Base-by-base conservation (phyloP, 2,888 invertebrate genomes). In the Minunthozetes semirufus region DNA sequence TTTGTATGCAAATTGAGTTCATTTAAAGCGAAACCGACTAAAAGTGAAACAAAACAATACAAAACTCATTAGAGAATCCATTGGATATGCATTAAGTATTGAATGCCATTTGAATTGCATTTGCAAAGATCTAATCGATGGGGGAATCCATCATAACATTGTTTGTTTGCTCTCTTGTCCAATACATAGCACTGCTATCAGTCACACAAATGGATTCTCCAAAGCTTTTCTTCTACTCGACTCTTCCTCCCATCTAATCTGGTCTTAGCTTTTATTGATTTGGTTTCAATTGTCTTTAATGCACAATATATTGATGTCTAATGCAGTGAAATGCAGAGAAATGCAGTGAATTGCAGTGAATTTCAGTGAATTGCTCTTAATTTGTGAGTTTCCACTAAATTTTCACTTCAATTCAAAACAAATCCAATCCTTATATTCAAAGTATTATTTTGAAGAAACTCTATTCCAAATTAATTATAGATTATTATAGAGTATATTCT, bases 111-210 rank as follows among this genome's bases (percentile, higher is more conserved):
- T 63, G 33, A n/a, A 29, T 33, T 1, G 17, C 6, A 15, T 63
- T 38, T 63, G 33, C 38, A 2, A 8, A 38, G 33, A 59, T 59
- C 27, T 63, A 63, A 63, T 63, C 63, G 63, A 63, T 63, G n/a
- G n/a, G n/a, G n/a, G 27, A 63, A 63, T 63, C 38, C 15, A 63
- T 63, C 63, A 63, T 33, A 63, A 19, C 33, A 38, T 63, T 63
- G 63, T 63, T 63, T 63, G 63, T 63, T 63, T 63, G 29, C 33
- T 33, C 15, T 63, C 38, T 63, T 63, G 63, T 63, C 33, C 63
- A 63, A 63, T 63, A 63, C 63, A 63, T 38, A 33, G n/a, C 63
- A 33, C 33, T 33, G n/a, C 25, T 29, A 33, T 63, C 63, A 63
- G 25, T 63, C 63, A 63, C 15, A 63, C 6, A 63, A 63, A 63